These are phyloP conservation scores for Peromyscus attwateri DNA, from an alignment of 2,797 vertebrate genomes.

Conservation along the genomic window DNA sequence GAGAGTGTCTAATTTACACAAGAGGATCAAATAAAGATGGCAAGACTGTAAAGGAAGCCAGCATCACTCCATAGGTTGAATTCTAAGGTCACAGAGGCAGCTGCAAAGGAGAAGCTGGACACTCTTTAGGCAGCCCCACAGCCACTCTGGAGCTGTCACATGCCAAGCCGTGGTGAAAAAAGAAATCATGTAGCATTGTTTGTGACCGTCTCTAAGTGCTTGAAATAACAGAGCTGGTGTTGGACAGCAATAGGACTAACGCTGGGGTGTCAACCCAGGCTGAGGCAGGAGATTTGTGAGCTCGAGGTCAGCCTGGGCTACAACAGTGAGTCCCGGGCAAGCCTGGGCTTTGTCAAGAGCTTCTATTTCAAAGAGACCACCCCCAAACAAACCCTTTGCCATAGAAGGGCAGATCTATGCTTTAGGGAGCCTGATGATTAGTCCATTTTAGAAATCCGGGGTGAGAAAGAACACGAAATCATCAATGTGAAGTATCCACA, in stretches of 20 bases:
- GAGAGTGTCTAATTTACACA: neutral
- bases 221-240: neutral
- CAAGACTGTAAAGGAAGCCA: neutral
- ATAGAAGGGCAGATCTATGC: neutral
- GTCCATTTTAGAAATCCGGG: neutral
- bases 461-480: conserved; percentile 7
- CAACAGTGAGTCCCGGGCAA: neutral
- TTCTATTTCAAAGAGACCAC: neutral
- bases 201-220: neutral
- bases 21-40: neutral
- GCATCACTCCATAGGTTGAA: neutral
- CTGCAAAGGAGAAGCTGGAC: neutral
- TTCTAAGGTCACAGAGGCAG: neutral
- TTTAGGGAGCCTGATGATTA: neutral
- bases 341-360: neutral
- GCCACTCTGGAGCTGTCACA: neutral
- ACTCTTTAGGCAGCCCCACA: neutral
- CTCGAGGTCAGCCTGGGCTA: neutral
- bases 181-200: neutral
- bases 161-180: neutral
- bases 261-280: neutral
- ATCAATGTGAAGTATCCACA: neutral
- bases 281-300: neutral
- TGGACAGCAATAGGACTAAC: neutral
- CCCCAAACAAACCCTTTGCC: neutral